A percentile compares a stretch with the other conserved stretches of the same genome.
Evolutionary conservation across 2,113 vertebrate genomes (phyloP).

Genomic region (Manacus vitellinus): DNA sequence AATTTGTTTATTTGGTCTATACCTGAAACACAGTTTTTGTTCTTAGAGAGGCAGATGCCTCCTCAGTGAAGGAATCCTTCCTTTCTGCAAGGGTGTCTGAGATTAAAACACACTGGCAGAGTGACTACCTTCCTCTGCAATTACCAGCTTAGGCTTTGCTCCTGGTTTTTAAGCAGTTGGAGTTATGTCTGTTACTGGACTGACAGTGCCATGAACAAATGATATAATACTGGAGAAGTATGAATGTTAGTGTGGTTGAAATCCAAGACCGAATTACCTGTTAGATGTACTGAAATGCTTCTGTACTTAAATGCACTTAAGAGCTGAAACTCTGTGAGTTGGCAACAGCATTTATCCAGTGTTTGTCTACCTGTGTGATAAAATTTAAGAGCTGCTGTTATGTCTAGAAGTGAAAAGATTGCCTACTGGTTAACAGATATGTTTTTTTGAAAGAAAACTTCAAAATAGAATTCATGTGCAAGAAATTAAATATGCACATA

Average conservation of each 20-base stretch:
- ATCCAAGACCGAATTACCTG: neutral
- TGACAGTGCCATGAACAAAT: neutral
- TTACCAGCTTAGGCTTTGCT: neutral
- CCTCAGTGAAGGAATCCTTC: neutral
- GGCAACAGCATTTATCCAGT: neutral
- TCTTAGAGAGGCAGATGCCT: neutral
- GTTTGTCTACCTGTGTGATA: neutral
- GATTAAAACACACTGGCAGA: neutral
- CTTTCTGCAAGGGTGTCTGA: neutral
- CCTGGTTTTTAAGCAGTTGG: neutral
- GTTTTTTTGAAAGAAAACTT: neutral
- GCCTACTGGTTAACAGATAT: fast-evolving
- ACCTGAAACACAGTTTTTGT: neutral
- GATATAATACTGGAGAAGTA: fast-evolving
- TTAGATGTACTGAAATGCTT: neutral
- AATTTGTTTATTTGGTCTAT: neutral
- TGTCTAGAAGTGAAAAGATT: neutral
- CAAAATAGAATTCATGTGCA: neutral
- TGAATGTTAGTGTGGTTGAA: neutral
- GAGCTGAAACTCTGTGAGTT: neutral
- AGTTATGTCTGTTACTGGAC: neutral
- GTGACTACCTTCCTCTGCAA: fast-evolving
- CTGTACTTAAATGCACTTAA: neutral
- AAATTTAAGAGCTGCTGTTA: neutral
- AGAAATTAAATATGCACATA: neutral